A percentile compares a stretch with the other conserved stretches of the same genome.
phyloP scores from a whole-genome alignment of 2,113 vertebrate genomes.

The Centropus bengalensis region DNA sequence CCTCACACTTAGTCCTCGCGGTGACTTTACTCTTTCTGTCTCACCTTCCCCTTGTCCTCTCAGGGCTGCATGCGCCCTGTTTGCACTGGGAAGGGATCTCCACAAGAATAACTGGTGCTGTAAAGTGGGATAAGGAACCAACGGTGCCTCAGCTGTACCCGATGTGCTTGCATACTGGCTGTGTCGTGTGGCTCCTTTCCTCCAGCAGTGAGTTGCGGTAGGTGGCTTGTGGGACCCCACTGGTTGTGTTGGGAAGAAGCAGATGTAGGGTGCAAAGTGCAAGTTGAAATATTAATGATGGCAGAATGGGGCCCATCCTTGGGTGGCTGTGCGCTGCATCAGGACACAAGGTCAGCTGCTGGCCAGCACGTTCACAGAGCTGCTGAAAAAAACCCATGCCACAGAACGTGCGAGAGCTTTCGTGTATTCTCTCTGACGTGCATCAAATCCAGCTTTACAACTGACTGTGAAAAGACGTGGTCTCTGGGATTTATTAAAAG shows the following conservation, averaged over 20 bases:
- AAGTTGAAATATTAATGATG: rapidly evolving
- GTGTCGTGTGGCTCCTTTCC: rapidly evolving
- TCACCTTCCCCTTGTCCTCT: background rate
- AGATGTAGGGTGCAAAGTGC: background rate
- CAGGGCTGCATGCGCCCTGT: background rate
- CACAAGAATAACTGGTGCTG: background rate
- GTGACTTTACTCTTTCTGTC: background rate
- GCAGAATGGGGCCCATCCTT: background rate
- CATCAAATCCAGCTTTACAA: conserved; percentile 44
- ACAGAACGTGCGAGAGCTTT: background rate
- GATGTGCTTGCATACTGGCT: rapidly evolving
- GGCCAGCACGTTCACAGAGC: background rate
- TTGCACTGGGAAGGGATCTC: background rate
- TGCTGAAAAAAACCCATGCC: background rate
- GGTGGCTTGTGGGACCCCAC: background rate
- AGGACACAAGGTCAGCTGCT: conserved; percentile 5
- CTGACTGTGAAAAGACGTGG: conserved; percentile 18
- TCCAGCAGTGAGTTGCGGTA: rapidly evolving
- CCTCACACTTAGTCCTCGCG: background rate
- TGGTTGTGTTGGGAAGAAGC: background rate
- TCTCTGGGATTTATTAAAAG: conserved; percentile 44
- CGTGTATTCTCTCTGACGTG: background rate
- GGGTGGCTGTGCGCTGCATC: rapidly evolving
- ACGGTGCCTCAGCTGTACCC: background rate
- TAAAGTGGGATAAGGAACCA: background rate